Base-by-base conservation (phyloP, 2,888 invertebrate species). In the Agrochola lychnidis region DNA sequence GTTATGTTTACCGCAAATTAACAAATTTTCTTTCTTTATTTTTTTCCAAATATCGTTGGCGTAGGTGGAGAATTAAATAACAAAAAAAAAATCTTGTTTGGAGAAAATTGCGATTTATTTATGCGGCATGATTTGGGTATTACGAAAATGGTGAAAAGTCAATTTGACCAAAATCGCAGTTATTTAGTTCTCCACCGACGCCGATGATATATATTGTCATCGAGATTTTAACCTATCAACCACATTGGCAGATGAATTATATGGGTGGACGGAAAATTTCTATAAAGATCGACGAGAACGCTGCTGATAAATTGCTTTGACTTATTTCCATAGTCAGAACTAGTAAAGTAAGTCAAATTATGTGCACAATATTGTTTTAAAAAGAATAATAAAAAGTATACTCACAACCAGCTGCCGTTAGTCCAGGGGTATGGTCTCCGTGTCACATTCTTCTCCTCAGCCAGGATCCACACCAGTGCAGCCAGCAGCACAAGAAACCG, bases 361-460 rank as follows among this genome's bases (percentile, higher is more conserved):
- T 66, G 7, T 22, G 2, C 2, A 30, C 19, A 66, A 19, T 36
- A 2, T 36, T 36, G 2, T 36, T 36, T 36, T 36, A 25, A 0
- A 36, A 16, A 1, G 36, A 61, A 14, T 1, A 9, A 14, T 16
- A 22, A 40, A 56, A 30, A 19, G n/a, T 36, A 63, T 93, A 96
- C 96, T 96, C 76, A 96, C 96, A 96, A 96, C 96, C 96, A 96
- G 77, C 95, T 96, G 1, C 95, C 95, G 89, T 96, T 96, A 0
- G 93, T 95, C 94, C 94, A 95, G 0, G 94, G 94, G 68, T 94
- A 87, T 1, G 73, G 75, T 73, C 91, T 87, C 64, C 85, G 89
- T 1, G 87, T 89, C 42, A 82, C 86, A 48, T 91, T 90, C 71
- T 83, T 85, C 64, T 90, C 91, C 7, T 92, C 94, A 53, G 91